These are phyloP conservation scores for Zosterops hypoxanthus DNA, from an alignment of 2,113 vertebrate genomes.

Conservation along the genomic window DNA sequence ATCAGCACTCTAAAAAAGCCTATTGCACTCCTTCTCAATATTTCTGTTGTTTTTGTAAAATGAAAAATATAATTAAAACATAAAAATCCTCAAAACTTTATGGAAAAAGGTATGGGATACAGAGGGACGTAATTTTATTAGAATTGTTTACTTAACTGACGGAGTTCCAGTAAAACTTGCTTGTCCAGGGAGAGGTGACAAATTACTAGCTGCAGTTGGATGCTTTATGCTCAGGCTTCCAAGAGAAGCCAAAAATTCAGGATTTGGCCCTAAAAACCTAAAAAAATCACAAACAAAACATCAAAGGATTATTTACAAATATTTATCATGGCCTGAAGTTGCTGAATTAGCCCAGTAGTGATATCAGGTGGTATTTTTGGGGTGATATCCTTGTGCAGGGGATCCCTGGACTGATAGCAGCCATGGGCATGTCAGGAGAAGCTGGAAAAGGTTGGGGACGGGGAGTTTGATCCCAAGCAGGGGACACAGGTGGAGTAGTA, in stretches of 20 bases:
- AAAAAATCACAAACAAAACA: background rate
- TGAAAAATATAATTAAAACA: background rate
- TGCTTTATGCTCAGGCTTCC: background rate
- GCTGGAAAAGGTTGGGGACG: background rate
- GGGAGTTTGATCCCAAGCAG: accelerated
- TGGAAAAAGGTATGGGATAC: background rate
- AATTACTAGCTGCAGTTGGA: background rate
- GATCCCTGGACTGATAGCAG: background rate
- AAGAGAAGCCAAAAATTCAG: background rate
- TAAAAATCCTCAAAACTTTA: background rate
- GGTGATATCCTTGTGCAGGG: accelerated
- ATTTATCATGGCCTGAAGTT: background rate
- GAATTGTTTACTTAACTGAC: background rate
- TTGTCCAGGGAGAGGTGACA: background rate
- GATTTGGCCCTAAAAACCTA: background rate
- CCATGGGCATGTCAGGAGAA: accelerated
- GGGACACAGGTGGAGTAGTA: background rate
- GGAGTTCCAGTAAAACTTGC: background rate
- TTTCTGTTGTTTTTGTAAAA: background rate
- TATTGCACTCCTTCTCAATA: background rate
- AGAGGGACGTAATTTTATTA: background rate
- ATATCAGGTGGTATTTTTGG: background rate
- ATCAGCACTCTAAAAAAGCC: background rate
- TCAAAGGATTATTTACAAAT: background rate
- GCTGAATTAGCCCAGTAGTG: background rate